phyloP scores from a whole-genome alignment of 2,888 invertebrate genomes.

The Periphyllus acericola region DNA sequence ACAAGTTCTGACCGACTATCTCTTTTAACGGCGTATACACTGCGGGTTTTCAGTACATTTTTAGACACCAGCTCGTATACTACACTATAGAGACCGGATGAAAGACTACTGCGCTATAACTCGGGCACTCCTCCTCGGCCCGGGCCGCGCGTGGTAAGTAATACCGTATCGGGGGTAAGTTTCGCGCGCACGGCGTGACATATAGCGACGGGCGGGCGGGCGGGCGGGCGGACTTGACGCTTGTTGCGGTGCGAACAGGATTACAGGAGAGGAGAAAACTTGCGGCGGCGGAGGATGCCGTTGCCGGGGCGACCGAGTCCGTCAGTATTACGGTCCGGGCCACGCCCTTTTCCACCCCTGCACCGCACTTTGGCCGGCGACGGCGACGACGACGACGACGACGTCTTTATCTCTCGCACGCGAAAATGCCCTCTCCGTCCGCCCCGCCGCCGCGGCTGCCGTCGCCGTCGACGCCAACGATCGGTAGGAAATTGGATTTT shows the following conservation, averaged over 20 bases:
- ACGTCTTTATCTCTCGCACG: conserved; percentile 15
- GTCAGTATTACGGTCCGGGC: background rate
- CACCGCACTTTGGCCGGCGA: background rate
- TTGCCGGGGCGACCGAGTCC: conserved; percentile 50
- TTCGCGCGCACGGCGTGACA: background rate
- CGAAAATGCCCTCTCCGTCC: background rate
- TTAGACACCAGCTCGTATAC: no score
- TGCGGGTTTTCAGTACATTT: no score
- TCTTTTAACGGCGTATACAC: no score
- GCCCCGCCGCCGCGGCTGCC: background rate
- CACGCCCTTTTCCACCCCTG: conserved; percentile 26
- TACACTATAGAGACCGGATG: no score
- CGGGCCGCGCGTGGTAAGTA: no score
- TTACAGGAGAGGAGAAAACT: conserved; percentile 35
- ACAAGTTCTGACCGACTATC: no score
- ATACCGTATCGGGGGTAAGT: background rate
- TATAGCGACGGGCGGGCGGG: no score
- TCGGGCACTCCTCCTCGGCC: no score
- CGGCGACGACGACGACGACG: conserved; percentile 6
- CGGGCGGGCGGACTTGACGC: background rate
- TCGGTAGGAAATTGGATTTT: conserved; percentile 5
- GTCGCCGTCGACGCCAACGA: background rate
- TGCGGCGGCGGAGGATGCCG: conserved; percentile 6
- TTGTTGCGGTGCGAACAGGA: conserved; percentile 52
- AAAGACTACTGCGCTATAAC: no score